Base-by-base conservation (phyloP, 2,113 vertebrate genomes). In the Bombycilla garrulus region DNA sequence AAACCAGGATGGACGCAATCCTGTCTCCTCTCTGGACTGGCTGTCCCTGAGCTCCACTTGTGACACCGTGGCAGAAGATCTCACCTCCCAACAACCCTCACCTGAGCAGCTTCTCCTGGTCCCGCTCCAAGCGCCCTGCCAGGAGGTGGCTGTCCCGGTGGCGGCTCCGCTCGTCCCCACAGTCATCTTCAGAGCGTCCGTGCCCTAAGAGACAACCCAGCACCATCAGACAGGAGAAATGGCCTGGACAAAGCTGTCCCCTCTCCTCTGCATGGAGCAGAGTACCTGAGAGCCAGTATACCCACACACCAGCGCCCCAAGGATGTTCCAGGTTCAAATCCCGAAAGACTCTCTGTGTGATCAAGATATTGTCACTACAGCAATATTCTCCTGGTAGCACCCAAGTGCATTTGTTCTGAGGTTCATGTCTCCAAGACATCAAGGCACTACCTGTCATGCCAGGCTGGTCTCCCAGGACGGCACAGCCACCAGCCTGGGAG, bases 61-160 rank as follows among this genome's bases (percentile, higher is more conserved):
- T 50, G 54, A 54, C 54, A 66, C 79, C 15, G 11, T 1, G 1
- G 14, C 33, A 47, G 21, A 17, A 76, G 29, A 50, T 2, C 5
- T 17, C 40, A 22, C 9, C 25, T 62, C 20, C 5, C 26, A 29
- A 38, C 8, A 5, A 19, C 2, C 28, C 97, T 98, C 96, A 99
- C 99, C 99, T 98, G 96, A 99, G 98, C 67, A 99, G 98, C 96
- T 99, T 99, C 97, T 99, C 99, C 97, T 99, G 99, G 88, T 99
- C 99, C 5, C 98, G 97, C 88, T 99, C 99, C 96, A 99, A 94
- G 64, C 99, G 98, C n/a, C 98, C 98, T 13, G 98, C 97, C 71
- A 99, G 97, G 89, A 99, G 97, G 67, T 99, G 98, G 65, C 99
- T 98, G 58, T 99, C 98, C 12, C 98, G 98, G 93, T 99, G 99